These are phyloP conservation scores for Gallirallus australis DNA, from an alignment of 2,797 vertebrate genomes.

Conservation along the genomic window DNA sequence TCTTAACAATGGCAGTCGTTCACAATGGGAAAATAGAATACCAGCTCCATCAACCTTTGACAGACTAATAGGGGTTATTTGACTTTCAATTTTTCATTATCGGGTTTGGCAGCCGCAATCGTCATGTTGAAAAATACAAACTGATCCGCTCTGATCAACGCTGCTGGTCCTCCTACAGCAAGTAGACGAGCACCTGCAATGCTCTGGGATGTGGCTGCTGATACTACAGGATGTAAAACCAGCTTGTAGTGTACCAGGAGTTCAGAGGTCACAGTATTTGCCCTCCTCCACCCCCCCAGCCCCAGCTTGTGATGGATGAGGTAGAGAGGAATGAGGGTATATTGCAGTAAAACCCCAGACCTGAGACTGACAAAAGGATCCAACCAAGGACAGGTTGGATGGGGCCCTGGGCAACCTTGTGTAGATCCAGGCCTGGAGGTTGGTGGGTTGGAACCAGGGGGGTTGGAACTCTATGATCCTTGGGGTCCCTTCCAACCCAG, in stretches of 20 bases:
- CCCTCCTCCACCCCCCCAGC: rapidly evolving
- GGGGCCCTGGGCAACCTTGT: too few relatives aligned
- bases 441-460: too few relatives aligned
- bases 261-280: background rate
- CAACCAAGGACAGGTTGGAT: too few relatives aligned
- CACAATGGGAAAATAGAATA: slow-evolving; percentile 61
- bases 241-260: background rate
- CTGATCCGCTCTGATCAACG: background rate
- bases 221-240: background rate
- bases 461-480: too few relatives aligned
- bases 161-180: background rate
- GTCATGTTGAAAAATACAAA: slow-evolving; percentile 47
- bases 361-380: background rate
- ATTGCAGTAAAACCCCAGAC: background rate
- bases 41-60: slow-evolving; percentile 72
- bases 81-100: slow-evolving; percentile 77
- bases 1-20: slow-evolving; percentile 50
- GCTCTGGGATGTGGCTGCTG: background rate
- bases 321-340: background rate
- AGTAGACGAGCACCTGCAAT: background rate
- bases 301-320: background rate
- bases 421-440: too few relatives aligned
- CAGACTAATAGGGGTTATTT: slow-evolving; percentile 75
- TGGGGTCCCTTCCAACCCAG: too few relatives aligned
- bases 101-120: slow-evolving; percentile 49